These are phyloP conservation scores for Montipora efflorescens DNA, from an alignment of 64 coral and sea anemone genomes.

Conservation along the genomic window DNA sequence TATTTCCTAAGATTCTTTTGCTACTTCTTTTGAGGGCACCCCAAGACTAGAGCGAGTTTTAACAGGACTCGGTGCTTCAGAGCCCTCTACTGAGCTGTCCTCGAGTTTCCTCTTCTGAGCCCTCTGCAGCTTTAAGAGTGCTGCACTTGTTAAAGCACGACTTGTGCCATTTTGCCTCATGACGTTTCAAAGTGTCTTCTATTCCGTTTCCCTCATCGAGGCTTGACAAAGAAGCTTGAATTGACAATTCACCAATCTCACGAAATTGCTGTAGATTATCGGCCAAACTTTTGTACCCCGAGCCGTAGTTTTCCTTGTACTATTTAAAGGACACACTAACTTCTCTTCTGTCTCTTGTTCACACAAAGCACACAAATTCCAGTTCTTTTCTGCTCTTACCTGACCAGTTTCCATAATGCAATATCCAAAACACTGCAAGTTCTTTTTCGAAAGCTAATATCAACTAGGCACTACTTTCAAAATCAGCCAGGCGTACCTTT, in stretches of 20 bases:
- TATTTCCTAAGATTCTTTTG: neutral
- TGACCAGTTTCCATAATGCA: too few relatives aligned
- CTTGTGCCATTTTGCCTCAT: constrained; percentile 60
- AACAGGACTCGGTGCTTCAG: neutral
- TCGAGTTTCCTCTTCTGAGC: constrained; percentile 49
- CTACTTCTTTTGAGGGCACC: neutral
- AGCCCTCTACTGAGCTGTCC: constrained; percentile 29
- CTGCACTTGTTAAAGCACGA: constrained; percentile 54
- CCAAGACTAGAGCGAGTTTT: constrained; percentile 13
- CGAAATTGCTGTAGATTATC: constrained; percentile 25
- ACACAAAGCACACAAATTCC: too few relatives aligned
- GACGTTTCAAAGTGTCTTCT: constrained; percentile 37
- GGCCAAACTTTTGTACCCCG: constrained; percentile 22
- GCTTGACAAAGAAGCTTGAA: constrained; percentile 35
- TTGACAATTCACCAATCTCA: constrained; percentile 32
- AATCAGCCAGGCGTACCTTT: too few relatives aligned
- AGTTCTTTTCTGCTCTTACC: too few relatives aligned
- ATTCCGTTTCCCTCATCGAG: constrained; percentile 41
- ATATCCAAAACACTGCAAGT: too few relatives aligned
- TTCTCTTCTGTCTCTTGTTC: too few relatives aligned
- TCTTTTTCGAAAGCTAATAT: too few relatives aligned
- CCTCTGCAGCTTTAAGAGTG: too few relatives aligned
- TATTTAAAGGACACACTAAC: too few relatives aligned
- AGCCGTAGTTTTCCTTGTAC: neutral
- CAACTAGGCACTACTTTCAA: too few relatives aligned